Evolutionary conservation across 53 echinoderm and acorn worm species (phyloP), one percentile per base, ranked within the genome.

Genomic region (Stichopus horrens): DNA sequence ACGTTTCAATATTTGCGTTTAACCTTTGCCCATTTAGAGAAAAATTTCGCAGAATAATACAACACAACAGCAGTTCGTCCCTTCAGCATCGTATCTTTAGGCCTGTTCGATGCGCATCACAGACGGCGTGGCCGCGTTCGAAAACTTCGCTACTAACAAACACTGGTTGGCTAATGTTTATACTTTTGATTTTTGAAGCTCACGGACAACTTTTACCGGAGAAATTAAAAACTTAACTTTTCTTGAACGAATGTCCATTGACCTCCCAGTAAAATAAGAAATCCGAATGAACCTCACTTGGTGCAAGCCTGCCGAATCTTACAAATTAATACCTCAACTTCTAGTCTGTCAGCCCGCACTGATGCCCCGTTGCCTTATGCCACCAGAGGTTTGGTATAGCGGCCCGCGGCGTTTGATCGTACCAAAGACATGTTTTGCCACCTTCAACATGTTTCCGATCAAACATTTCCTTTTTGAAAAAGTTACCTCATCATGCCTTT

Each of bases 241-340:
- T 81, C 57, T 58, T 81, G 81, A 81, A 81, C 81, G 81, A 57
- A 58, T 81, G 81, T 81, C 58, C 81, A 81, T 81, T 81, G 81
- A 81, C 81, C 81, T 58, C 56, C 57, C 19, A 56, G 21, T 57
- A 13, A 75, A 75, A 37, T 52, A 23, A 56, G 57, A n/a, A 81
- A 57, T 81, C 81, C 10, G 23, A 75, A 37, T 75, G 81, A 81
- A 81, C 81, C 56, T 81, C 57, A 37, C 37, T 37, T 37, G 37
- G 37, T 37, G 71, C 6, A 71, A 71, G 71, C 18, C 75, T 21
- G 58, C 56, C 53, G 21, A 81, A 81, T 56, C 81, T 58, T 5
- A 58, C 81, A 81, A 81, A 81, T 81, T 81, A 81, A 81, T 57
- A 81, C 56, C 58, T 81, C 81, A 81, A 58, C 81, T 14, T 56